These are phyloP conservation scores for Oscheius onirici DNA, from an alignment of 2,888 invertebrate genomes.

Conservation along the genomic window DNA sequence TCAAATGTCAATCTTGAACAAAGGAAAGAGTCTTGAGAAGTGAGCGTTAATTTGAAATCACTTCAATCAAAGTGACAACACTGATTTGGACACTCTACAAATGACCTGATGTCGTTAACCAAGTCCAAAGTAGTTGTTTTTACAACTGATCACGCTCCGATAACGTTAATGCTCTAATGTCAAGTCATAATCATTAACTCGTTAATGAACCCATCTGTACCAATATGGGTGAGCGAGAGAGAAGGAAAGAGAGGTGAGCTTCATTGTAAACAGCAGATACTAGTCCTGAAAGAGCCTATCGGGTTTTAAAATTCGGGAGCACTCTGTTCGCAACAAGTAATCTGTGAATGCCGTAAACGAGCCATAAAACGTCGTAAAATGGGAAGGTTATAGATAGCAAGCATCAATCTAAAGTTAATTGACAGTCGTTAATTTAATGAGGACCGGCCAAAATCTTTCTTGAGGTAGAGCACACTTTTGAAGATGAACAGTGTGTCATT, in stretches of 20 bases:
- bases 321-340: constrained; percentile 17
- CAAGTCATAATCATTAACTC: neutral
- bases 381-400: constrained; percentile 24
- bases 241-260: neutral
- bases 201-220: neutral
- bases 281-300: too few relatives aligned
- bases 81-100: neutral
- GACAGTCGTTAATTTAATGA: constrained; percentile 27
- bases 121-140: constrained; percentile 24
- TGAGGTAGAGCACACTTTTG: too few relatives aligned
- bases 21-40: too few relatives aligned
- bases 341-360: constrained; percentile 21
- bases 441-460: constrained; percentile 13
- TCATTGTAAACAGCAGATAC: too few relatives aligned
- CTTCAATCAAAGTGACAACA: neutral
- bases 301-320: neutral
- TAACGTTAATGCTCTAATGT: constrained; percentile 12
- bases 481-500: too few relatives aligned
- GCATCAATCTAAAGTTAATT: constrained; percentile 28
- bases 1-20: too few relatives aligned
- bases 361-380: constrained; percentile 23
- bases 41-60: neutral
- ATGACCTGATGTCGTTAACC: constrained; percentile 17
- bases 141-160: constrained; percentile 24
- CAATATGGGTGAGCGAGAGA: neutral